Evolutionary conservation across 2,888 invertebrate genomes (phyloP).

Genomic region (Allophyes oxyacanthae): DNA sequence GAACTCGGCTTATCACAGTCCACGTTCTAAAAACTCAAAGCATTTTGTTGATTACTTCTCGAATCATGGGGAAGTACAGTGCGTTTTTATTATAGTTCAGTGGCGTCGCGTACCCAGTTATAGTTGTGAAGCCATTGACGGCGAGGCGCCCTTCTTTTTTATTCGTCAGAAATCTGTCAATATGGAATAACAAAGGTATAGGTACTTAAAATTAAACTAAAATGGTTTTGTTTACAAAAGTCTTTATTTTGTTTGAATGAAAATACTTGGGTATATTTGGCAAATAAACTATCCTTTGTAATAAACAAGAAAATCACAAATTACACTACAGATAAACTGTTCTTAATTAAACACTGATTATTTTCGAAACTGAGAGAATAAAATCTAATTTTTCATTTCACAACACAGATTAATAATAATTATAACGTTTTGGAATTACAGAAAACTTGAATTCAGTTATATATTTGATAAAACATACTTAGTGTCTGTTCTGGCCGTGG

Average conservation of each 20-base stretch:
- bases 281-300: conserved; percentile 32
- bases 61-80: no score
- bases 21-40: no score
- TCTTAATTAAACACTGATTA: not conserved
- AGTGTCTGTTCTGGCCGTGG: conserved; percentile 6
- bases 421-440: not conserved
- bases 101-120: no score
- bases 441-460: not conserved
- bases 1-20: no score
- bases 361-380: not conserved
- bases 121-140: no score
- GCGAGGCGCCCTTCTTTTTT: no score
- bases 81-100: no score
- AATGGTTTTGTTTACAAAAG: conserved; percentile 19
- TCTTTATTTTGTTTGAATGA: conserved; percentile 43
- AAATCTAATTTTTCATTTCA: not conserved
- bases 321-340: conserved; percentile 3
- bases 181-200: no score
- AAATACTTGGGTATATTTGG: conserved; percentile 38
- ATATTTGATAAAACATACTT: no score
- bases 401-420: not conserved
- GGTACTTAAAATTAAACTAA: no score
- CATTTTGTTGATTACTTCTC: no score
- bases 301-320: conserved; percentile 25
- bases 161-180: no score